A percentile compares a stretch with the other conserved stretches of the same genome.
phyloP scores from a whole-genome alignment of 2,888 invertebrate genomes.

The Galeopsomyia nigrocyanea region DNA sequence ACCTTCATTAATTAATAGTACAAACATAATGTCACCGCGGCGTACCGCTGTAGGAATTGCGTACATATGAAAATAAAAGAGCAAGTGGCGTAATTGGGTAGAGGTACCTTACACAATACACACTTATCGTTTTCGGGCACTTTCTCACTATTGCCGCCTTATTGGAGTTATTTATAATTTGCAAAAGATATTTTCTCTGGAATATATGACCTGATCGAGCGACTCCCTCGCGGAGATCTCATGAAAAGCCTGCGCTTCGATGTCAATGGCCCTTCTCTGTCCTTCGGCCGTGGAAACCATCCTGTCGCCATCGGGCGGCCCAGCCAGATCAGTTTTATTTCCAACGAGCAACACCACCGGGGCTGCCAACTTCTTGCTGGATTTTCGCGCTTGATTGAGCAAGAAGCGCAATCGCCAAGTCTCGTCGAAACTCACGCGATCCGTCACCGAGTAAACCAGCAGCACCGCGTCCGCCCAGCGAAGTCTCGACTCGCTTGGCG shows the following conservation, averaged over 20 bases:
- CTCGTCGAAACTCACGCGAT: slow-evolving; percentile 90
- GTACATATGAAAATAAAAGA: too few relatives aligned
- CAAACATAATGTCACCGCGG: too few relatives aligned
- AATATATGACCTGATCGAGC: slow-evolving; percentile 81
- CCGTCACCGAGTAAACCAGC: slow-evolving; percentile 88
- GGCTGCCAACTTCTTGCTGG: slow-evolving; percentile 34
- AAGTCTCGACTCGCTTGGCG: slow-evolving; percentile 77
- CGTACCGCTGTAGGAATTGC: too few relatives aligned
- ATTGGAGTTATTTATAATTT: too few relatives aligned
- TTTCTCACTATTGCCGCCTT: too few relatives aligned
- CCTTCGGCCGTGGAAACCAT: slow-evolving; percentile 85
- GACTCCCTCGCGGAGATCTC: slow-evolving; percentile 89
- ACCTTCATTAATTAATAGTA: too few relatives aligned
- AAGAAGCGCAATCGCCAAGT: slow-evolving; percentile 81
- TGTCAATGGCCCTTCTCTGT: slow-evolving; percentile 80
- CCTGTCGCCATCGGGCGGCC: slow-evolving; percentile 74
- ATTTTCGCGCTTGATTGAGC: slow-evolving; percentile 35
- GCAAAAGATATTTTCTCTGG: too few relatives aligned
- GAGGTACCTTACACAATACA: too few relatives aligned
- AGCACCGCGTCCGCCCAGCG: slow-evolving; percentile 92
- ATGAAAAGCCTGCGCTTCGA: slow-evolving; percentile 86
- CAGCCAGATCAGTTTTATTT: slow-evolving; percentile 81
- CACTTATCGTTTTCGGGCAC: too few relatives aligned
- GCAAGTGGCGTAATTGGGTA: too few relatives aligned
- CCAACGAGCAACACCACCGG: slow-evolving; percentile 80